Evolutionary conservation across 1,140 invertebrate species (phyloP).

Genomic region (Ylistrum balloti): DNA sequence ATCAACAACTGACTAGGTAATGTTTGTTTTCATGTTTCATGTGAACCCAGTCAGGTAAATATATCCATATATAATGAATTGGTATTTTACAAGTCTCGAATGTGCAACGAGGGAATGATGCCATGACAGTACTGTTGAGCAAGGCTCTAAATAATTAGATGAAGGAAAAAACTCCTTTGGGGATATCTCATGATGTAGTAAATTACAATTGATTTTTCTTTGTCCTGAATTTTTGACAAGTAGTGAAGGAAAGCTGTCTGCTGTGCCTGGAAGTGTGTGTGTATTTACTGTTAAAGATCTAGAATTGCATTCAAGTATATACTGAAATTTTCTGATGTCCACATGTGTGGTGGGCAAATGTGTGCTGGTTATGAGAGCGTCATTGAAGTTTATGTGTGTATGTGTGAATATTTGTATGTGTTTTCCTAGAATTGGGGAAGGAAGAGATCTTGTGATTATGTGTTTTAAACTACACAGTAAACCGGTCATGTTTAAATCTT

Average conservation of each 20-base stretch:
- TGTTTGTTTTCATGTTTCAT: no score
- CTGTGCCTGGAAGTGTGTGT: not conserved
- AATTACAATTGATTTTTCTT: no score
- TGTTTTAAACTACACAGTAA: not conserved
- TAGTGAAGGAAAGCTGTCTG: not conserved
- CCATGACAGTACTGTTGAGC: no score
- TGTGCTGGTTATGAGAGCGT: not conserved
- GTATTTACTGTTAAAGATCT: not conserved
- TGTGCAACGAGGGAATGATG: no score
- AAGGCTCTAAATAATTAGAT: no score
- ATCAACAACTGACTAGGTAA: no score
- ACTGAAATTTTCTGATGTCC: not conserved
- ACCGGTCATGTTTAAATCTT: not conserved
- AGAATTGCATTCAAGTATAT: not conserved
- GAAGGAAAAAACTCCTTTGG: no score
- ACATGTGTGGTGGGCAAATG: not conserved
- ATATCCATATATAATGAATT: no score
- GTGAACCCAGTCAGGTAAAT: no score
- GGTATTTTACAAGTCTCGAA: no score
- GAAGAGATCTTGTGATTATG: conserved; percentile 38
- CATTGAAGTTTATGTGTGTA: not conserved
- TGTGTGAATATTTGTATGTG: not conserved
- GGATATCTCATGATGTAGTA: no score
- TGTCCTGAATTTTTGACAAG: not conserved
- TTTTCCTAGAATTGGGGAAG: not conserved